Conservation (phyloP, 2,888 invertebrate species). For the Eubasilissa splendida region DNA sequence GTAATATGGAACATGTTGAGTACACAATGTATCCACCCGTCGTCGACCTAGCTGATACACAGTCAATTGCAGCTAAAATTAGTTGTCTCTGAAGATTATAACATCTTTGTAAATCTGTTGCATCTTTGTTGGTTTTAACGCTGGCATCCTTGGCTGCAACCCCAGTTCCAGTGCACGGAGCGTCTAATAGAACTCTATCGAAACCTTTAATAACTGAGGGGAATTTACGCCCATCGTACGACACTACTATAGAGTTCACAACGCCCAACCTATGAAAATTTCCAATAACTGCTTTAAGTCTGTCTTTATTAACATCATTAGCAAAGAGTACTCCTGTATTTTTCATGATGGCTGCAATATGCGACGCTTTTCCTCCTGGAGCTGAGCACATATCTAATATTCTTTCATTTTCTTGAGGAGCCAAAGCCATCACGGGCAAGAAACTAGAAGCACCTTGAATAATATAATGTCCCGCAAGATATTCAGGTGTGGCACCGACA, state of each 20-base stretch:
- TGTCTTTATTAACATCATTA: slow-evolving; percentile 93
- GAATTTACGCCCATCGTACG: slow-evolving; percentile 91
- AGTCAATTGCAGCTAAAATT: slow-evolving; percentile 96
- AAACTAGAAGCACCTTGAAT: slow-evolving; percentile 97
- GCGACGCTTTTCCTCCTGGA: slow-evolving; percentile 98
- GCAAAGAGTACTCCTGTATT: slow-evolving; percentile 97
- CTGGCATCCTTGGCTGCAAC: slow-evolving; percentile 98
- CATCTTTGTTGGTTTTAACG: slow-evolving; percentile 94
- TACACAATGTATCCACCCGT: slow-evolving; percentile 97
- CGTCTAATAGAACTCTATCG: slow-evolving; percentile 96
- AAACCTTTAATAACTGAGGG: slow-evolving; percentile 91
- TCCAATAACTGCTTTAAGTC: slow-evolving; percentile 93
- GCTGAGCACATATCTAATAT: slow-evolving; percentile 98
- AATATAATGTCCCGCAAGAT: slow-evolving; percentile 98
- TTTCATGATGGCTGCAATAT: slow-evolving; percentile 98
- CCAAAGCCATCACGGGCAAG: slow-evolving; percentile 97
- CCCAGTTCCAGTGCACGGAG: slow-evolving; percentile 98
- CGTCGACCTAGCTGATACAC: slow-evolving; percentile 91
- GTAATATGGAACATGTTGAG: slow-evolving; percentile 97
- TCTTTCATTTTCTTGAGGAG: slow-evolving; percentile 95
- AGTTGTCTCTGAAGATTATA: slow-evolving; percentile 94
- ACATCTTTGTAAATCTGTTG: slow-evolving; percentile 91
- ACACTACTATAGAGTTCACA: slow-evolving; percentile 91
- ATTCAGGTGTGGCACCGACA: slow-evolving; percentile 98
- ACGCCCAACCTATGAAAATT: slow-evolving; percentile 98